A percentile compares a stretch with the other conserved stretches of the same genome.
phyloP scores from a whole-genome alignment of 2,113 vertebrate species.

The Phyllostomus hastatus region DNA sequence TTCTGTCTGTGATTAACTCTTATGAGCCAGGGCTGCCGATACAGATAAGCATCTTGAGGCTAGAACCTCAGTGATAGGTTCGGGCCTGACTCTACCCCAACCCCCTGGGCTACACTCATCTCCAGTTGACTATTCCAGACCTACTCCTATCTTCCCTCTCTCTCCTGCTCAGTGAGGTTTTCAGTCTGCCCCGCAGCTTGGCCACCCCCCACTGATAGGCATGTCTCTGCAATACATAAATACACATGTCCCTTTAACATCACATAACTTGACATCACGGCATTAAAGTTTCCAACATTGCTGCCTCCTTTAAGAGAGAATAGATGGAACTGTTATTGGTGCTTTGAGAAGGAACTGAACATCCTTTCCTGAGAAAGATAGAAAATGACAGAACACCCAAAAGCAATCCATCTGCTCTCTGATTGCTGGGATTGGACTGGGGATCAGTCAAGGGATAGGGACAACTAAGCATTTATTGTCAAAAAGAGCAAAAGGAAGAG shows the following conservation, averaged over 20 bases:
- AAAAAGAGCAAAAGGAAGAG: background rate
- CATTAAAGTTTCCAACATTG: background rate
- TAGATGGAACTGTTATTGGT: background rate
- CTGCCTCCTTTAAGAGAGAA: background rate
- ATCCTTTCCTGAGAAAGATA: background rate
- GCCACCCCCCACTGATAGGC: background rate
- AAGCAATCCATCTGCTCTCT: background rate
- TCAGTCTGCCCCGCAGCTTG: background rate
- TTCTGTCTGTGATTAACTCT: background rate
- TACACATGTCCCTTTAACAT: background rate
- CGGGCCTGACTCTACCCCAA: background rate
- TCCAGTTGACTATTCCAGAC: background rate
- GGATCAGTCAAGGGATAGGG: background rate
- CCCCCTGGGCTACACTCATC: background rate
- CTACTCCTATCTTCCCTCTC: background rate
- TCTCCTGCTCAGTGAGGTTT: background rate
- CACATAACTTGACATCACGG: background rate
- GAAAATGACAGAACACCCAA: background rate
- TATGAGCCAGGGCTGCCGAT: background rate
- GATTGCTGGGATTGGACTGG: background rate
- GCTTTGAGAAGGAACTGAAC: background rate
- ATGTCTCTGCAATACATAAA: background rate
- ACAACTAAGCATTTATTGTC: background rate
- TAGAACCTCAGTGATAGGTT: background rate
- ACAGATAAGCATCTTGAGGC: background rate